Evolutionary conservation across 1,140 invertebrate genomes (phyloP).

Genomic region (Metopolophium dirhodum): DNA sequence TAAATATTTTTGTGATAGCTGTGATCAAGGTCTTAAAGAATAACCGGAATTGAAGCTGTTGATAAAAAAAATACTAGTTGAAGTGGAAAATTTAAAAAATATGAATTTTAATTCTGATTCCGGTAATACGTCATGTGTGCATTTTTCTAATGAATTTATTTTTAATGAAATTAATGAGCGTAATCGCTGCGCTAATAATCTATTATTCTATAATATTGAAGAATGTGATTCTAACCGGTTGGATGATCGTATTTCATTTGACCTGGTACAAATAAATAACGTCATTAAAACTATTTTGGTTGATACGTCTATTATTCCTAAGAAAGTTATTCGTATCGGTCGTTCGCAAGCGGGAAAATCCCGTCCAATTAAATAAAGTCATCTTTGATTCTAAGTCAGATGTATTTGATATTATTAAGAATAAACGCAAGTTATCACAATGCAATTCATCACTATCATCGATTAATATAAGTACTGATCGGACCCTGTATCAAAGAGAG

Average conservation of each 20-base stretch:
- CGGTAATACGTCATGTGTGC: neutral
- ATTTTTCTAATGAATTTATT: neutral
- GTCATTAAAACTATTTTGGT: neutral
- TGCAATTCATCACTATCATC: neutral
- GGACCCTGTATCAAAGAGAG: neutral
- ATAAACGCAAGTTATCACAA: constrained; percentile 4
- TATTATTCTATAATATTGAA: neutral
- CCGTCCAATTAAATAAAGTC: neutral
- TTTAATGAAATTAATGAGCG: neutral
- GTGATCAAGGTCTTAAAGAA: too few species aligned
- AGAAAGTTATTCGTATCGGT: neutral
- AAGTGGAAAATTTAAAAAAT: too few species aligned
- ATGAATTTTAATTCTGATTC: neutral
- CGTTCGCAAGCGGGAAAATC: neutral
- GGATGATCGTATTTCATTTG: neutral
- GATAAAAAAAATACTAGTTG: too few species aligned
- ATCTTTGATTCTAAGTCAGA: neutral
- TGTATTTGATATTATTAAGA: neutral
- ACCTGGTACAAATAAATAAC: neutral
- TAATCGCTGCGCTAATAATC: neutral
- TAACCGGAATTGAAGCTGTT: too few species aligned
- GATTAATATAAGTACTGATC: constrained; percentile 5
- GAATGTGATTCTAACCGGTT: neutral
- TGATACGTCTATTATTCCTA: neutral
- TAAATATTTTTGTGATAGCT: neutral